Base-by-base conservation (phyloP, 2,797 vertebrate genomes). In the Cichlasoma orientale region DNA sequence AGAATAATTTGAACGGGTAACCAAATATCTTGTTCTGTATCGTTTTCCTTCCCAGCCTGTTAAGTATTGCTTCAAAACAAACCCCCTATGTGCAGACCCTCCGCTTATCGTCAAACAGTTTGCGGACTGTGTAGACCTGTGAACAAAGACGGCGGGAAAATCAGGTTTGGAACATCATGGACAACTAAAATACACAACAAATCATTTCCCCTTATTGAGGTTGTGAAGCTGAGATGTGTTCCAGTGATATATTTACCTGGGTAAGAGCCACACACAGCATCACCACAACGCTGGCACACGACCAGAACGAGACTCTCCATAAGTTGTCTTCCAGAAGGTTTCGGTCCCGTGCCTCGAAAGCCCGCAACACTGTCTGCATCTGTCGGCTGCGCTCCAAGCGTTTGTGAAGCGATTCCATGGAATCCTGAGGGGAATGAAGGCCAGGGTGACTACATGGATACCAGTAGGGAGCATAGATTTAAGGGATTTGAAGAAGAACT, bases 291-390 rank as follows among this genome's bases (percentile, higher is more conserved):
- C 95, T 96, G 52, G 96, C 90, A 0, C 96, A 97, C 0, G 97
- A 98, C 97, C 97, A 98, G 91, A 98, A 97, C 6, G 96, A 97
- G 31, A 98, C 97, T 33, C 96, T 93, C 89, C 95, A 96, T 41
- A 97, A 90, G 90, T 98, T 98, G 84, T 96, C 95, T 56, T 98
- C 97, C 85, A 96, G 96, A 16, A 98, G 95, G 88, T 97, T 97
- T 4, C 97, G 93, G 87, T 98, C 97, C 0, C 97, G 95, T 0
- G 97, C 97, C 87, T 98, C 97, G 3, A 97, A 98, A 1, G 97
- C 96, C n/a, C 97, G 92, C 33, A 98, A 83, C 66, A 96, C 91
- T 0, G 95, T 95, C 92, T 98, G 96, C 95, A 97, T 95, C 89
- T 98, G 97, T 52, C 96, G 94, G 82, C 97, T 97, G 36, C 96